These are phyloP conservation scores for Sitta europaea DNA, from an alignment of 2,113 vertebrate genomes.

Conservation along the genomic window DNA sequence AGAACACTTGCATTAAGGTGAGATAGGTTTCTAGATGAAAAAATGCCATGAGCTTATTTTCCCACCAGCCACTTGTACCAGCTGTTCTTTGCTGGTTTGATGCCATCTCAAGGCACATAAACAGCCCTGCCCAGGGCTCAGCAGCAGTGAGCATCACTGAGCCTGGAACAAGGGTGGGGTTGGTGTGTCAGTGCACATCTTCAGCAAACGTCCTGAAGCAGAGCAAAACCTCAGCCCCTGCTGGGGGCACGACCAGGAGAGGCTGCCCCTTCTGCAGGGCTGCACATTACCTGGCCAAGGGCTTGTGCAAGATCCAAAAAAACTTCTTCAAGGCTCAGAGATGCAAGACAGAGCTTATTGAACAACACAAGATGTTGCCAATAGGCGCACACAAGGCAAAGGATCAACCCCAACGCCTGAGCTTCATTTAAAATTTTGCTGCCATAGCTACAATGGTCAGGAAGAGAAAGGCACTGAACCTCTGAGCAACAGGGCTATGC, in stretches of 20 bases:
- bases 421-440: not conserved
- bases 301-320: not conserved
- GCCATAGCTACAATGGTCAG: not conserved
- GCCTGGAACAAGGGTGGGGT: not conserved
- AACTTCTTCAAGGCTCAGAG: not conserved
- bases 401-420: not conserved
- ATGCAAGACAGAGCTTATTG: not conserved
- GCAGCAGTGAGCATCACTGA: not conserved
- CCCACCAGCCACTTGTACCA: not conserved
- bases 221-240: not conserved
- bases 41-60: not conserved
- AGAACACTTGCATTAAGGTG: not conserved
- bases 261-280: not conserved
- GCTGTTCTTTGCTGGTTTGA: not conserved
- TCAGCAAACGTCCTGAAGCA: not conserved
- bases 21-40: not conserved
- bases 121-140: not conserved
- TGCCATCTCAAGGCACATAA: not conserved
- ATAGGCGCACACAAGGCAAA: not conserved
- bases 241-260: rapidly evolving
- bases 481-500: not conserved
- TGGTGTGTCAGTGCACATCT: not conserved
- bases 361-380: not conserved
- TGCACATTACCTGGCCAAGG: not conserved
- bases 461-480: not conserved